Base-by-base conservation (phyloP, 1,140 invertebrate species). In the Drosophila ficusphila region DNA sequence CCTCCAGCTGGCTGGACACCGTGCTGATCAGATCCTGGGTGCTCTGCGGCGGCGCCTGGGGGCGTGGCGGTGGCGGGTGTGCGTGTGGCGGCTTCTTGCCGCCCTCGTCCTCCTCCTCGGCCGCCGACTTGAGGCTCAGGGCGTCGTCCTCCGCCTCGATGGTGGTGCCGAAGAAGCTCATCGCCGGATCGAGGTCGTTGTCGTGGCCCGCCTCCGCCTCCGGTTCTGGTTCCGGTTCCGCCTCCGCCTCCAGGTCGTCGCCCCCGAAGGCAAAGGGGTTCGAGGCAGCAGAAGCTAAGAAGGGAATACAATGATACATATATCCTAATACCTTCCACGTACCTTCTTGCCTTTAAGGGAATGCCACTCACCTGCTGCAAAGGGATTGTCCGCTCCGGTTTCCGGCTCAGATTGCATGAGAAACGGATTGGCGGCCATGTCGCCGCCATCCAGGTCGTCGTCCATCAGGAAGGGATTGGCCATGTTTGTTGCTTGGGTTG, bases 1-100 rank as follows among this genome's bases (percentile, higher is more conserved):
- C 96, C 88, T 97, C 96, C 95, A 98, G 95, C 38, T 96, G 96
- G 4, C 96, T 96, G 18, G 97, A 97, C 0, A 98, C 96, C 9
- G 95, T 96, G 42, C 96, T 93, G 19, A 97, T 95, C 2, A 98
- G 92, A 85, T 97, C 96, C 93, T 97, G 96, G 0, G 96, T 97
- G 44, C 93, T 93, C 44, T 95, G 94, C 38, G 95, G 94, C 3
- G 94, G 93, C 25, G 56, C 60, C 11, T 94, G 93, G 12, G 94
- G 93, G 27, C 93, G 92, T 12, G 93, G 92, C 19, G 94, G 93
- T 4, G 93, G 93, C 61, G 42, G 62, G 31, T 93, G 92, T 14
- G 93, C 92, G n/a, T 94, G 93, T 5, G 93, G 0, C 92, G 33
- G 89, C 82, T 57, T 91, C 27, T 86, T 44, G 3, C 16, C 36